These are phyloP conservation scores for Pararge aegeria DNA, from an alignment of 1,140 invertebrate genomes.

Conservation along the genomic window DNA sequence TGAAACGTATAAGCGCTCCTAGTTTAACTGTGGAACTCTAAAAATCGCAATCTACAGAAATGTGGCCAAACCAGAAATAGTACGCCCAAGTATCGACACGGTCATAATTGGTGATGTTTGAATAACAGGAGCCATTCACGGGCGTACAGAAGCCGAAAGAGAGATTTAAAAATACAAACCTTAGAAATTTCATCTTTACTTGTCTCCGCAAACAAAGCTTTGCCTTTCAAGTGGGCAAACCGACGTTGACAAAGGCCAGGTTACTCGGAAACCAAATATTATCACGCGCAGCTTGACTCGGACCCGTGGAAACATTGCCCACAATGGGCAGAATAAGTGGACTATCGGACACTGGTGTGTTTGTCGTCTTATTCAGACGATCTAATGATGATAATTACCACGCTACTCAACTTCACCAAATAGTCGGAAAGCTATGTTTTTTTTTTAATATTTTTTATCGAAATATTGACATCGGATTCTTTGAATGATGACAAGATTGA, in stretches of 20 bases:
- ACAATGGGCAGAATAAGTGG: slow-evolving; percentile 48
- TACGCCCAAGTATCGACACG: slow-evolving; percentile 39
- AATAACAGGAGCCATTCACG: slow-evolving; percentile 65
- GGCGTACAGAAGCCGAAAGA: slow-evolving; percentile 52
- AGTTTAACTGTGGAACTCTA: not conserved
- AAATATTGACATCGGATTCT: too few relatives aligned
- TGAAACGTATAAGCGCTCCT: too few relatives aligned
- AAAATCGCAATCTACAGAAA: slow-evolving; percentile 31
- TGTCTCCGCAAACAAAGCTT: slow-evolving; percentile 61
- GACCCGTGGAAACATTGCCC: slow-evolving; percentile 36
- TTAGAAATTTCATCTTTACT: slow-evolving; percentile 59
- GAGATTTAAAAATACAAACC: slow-evolving; percentile 52
- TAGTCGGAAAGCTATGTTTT: not conserved
- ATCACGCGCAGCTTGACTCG: slow-evolving; percentile 59
- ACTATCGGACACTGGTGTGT: slow-evolving; percentile 31
- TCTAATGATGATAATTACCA: slow-evolving; percentile 11
- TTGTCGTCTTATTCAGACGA: slow-evolving; percentile 23
- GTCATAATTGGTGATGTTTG: slow-evolving; percentile 62
- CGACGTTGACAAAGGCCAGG: slow-evolving; percentile 60
- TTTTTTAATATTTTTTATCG: too few relatives aligned
- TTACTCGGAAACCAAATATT: slow-evolving; percentile 71
- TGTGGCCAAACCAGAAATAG: slow-evolving; percentile 32
- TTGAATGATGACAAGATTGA: too few relatives aligned
- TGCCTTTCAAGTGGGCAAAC: slow-evolving; percentile 60
- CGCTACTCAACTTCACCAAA: not conserved